A percentile compares a stretch with the other conserved stretches of the same genome.
phyloP scores from a whole-genome alignment of 2,888 invertebrate species.

The Apocheima hispidaria region DNA sequence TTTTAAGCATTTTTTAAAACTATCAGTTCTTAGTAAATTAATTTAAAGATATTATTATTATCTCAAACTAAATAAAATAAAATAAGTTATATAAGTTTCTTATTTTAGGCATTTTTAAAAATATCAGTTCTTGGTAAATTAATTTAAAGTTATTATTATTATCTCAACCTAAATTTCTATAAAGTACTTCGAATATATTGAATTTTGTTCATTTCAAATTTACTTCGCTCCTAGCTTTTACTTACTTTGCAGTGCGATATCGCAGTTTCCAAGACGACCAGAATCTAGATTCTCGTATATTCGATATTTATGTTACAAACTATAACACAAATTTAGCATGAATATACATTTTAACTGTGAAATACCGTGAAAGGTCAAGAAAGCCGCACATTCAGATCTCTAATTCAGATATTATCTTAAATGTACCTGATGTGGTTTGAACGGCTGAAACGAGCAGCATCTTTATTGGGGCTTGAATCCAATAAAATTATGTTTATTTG shows the following conservation, averaged over 20 bases:
- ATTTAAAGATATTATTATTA: too few species aligned
- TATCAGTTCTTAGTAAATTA: too few species aligned
- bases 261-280: neutral
- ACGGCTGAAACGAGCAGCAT: constrained; percentile 1
- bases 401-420: constrained; percentile 28
- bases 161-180: too few species aligned
- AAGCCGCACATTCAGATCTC: constrained; percentile 16
- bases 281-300: neutral
- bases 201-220: too few species aligned
- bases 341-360: constrained; percentile 5
- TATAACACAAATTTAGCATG: constrained; percentile 1
- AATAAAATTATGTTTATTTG: constrained; percentile 32
- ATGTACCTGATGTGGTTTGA: constrained; percentile 19
- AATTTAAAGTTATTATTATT: too few species aligned
- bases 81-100: too few species aligned
- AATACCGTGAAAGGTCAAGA: constrained; percentile 24
- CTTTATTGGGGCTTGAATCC: neutral
- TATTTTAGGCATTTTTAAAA: too few species aligned
- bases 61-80: too few species aligned
- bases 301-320: neutral
- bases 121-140: too few species aligned
- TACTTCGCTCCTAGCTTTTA: neutral
- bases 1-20: too few species aligned
- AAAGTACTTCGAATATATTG: too few species aligned
- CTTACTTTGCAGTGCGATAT: neutral